A percentile compares a stretch with the other conserved stretches of the same genome.
phyloP scores from a whole-genome alignment of 2,888 invertebrate species.

The Hypsopygia costalis region DNA sequence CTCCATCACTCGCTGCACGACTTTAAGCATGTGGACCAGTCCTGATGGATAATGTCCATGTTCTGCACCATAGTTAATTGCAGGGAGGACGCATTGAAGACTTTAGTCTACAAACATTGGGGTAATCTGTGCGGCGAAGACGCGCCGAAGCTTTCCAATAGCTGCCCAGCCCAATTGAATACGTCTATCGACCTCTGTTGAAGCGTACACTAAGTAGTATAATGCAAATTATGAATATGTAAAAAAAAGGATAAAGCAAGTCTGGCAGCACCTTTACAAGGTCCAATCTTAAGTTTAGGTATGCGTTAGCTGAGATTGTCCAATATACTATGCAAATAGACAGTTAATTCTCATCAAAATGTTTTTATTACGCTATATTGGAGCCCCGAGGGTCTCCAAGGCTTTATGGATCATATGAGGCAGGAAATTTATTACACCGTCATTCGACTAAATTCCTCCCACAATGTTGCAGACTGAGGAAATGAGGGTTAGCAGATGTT shows the following conservation, averaged over 20 bases:
- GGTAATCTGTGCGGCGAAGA: too few species aligned
- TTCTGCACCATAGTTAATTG: too few species aligned
- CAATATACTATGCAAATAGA: constrained; percentile 23
- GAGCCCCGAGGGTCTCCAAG: constrained; percentile 23
- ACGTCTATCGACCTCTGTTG: too few species aligned
- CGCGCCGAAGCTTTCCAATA: too few species aligned
- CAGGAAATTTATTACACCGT: constrained; percentile 60
- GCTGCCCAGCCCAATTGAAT: too few species aligned
- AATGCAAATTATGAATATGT: too few species aligned
- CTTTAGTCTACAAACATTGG: too few species aligned
- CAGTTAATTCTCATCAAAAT: constrained; percentile 28
- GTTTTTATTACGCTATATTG: constrained; percentile 33
- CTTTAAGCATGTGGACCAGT: too few species aligned
- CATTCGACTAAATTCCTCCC: constrained; percentile 57
- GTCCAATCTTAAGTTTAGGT: constrained; percentile 5
- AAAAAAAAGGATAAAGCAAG: background rate
- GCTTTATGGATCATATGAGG: constrained; percentile 60
- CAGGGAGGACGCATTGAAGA: too few species aligned
- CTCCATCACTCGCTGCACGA: too few species aligned
- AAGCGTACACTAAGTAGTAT: too few species aligned
- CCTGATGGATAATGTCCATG: too few species aligned
- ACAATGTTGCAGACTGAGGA: constrained; percentile 48
- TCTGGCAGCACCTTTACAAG: constrained; percentile 4
- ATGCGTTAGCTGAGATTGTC: constrained; percentile 11
- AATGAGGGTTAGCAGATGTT: constrained; percentile 60